Base-by-base conservation (phyloP, 1,140 invertebrate species). In the Solenopsis fugax region DNA sequence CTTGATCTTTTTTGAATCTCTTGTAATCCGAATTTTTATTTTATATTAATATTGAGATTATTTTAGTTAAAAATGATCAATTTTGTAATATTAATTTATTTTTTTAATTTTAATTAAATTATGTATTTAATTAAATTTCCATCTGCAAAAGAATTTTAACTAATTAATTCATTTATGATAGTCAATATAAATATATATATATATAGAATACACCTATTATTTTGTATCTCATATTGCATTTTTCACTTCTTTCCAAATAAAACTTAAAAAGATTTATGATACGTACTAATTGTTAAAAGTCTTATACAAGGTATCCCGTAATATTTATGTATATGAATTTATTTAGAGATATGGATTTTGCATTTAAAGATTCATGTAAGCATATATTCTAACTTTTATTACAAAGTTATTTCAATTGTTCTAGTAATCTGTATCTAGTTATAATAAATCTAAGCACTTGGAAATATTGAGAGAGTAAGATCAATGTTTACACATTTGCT, bases 71-170 rank as follows among this genome's bases (percentile, higher is more conserved):
- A 29, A 54, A 18, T n/a, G n/a, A n/a, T 29, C 2, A 34, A 37
- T 73, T 56, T 37, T 73, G 5, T 56, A 37, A 50, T 50, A 34
- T 54, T 29, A 72, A 41, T 16, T 37, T 10, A 52, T 69, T 69
- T 41, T 58, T 41, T 41, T 41, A 41, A 41, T 6, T 41, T 7
- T 41, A 41, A 41, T 41, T 41, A 37, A 37, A 3, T 58, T 24
- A 29, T 60, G n/a, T n/a, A 41, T 45, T 62, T 77, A 45, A 77
- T 77, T 73, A 37, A 73, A 60, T 60, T 37, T 37, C 4, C 3
- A 56, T 37, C n/a, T 37, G 29, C 1, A 21, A 75, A 4, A 16
- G 4, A 21, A 45, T 24, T 58, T 75, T 16, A 1, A 75, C 12
- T 7, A 10, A 75, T 75, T n/a, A n/a, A n/a, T n/a, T n/a, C 41